These are phyloP conservation scores for Temnopleurus reevesii DNA, from an alignment of 53 echinoderm and acorn worm genomes.

Conservation along the genomic window DNA sequence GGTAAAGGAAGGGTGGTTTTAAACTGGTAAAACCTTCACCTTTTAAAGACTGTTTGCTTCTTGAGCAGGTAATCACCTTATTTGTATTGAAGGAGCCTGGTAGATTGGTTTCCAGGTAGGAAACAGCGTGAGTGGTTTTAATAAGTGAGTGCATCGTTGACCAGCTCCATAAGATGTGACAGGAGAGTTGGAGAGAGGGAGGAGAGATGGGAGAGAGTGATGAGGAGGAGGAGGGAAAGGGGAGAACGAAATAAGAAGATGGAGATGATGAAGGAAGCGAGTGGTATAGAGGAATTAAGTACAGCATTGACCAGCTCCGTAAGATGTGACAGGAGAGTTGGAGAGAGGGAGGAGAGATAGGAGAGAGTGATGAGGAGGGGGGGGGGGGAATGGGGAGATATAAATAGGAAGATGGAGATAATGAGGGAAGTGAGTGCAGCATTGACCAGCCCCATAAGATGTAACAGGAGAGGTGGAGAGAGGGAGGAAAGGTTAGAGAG, in stretches of 20 bases:
- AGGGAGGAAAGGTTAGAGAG: background rate
- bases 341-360: background rate
- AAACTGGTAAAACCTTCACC: constrained; percentile 11
- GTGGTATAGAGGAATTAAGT: background rate
- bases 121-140: constrained; percentile 33
- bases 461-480: no score
- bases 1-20: background rate
- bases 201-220: background rate
- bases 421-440: no score
- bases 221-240: no score
- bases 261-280: no score
- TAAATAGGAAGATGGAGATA: background rate
- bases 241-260: no score
- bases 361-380: background rate
- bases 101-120: constrained; percentile 30
- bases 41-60: background rate
- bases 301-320: constrained; percentile 8
- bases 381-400: background rate
- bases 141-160: constrained; percentile 23
- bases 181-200: background rate
- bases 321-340: background rate
- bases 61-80: constrained; percentile 5
- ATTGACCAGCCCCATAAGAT: no score
- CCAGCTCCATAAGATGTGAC: constrained; percentile 7
- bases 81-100: constrained; percentile 19